Percentiles rank a stretch among this genome's conserved stretches.
Evolutionary conservation across 2,797 vertebrate genomes (phyloP).

Genomic region (Oreochromis grahami): DNA sequence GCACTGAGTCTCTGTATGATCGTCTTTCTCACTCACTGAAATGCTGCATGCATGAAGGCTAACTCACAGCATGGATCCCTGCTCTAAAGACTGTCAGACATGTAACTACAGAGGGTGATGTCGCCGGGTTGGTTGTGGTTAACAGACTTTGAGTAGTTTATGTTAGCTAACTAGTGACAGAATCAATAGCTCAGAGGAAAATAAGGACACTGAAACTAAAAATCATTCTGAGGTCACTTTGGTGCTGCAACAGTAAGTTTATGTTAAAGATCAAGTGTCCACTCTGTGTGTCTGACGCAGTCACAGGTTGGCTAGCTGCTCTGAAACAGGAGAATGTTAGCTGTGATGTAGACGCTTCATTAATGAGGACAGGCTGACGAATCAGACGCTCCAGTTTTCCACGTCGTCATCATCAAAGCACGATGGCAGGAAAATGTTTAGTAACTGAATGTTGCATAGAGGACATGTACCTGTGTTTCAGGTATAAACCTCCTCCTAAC

Average conservation of each 20-base stretch:
- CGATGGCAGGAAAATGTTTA: not conserved
- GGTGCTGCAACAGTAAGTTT: not conserved
- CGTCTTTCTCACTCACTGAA: not conserved
- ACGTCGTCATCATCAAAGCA: not conserved
- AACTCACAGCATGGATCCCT: not conserved
- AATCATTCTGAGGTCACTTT: not conserved
- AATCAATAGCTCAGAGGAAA: not conserved
- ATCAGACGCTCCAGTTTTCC: not conserved
- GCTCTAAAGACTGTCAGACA: fast-evolving
- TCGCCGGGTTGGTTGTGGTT: not conserved
- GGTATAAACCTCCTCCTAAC: constrained; percentile 76
- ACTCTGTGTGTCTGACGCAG: not conserved
- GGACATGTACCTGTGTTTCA: constrained; percentile 36
- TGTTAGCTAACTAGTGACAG: not conserved
- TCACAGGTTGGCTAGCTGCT: not conserved
- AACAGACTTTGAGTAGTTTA: not conserved
- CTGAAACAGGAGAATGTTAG: not conserved
- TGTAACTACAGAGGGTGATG: not conserved
- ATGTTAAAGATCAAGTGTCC: not conserved
- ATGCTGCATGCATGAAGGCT: not conserved
- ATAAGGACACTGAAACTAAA: not conserved
- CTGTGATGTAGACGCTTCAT: not conserved
- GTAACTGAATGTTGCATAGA: not conserved
- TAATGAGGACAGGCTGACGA: not conserved
- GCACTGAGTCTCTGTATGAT: not conserved